phyloP scores from a whole-genome alignment of 2,888 invertebrate species.

The Prenolepis imparis region DNA sequence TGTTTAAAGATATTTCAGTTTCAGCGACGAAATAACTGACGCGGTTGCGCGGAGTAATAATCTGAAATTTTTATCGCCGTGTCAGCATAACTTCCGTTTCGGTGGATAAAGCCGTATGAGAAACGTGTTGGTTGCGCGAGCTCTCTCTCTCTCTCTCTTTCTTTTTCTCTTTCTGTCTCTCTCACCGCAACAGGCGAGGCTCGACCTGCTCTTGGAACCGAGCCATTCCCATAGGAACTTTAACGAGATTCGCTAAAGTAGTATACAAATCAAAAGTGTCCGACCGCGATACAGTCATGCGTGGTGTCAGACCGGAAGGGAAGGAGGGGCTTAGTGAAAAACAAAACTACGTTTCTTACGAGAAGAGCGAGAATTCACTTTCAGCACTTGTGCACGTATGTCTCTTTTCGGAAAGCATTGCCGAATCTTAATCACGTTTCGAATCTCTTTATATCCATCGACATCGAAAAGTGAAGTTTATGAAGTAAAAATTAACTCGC shows the following conservation, averaged over 20 bases:
- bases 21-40: constrained; percentile 23
- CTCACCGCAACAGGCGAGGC: constrained; percentile 36
- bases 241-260: constrained; percentile 41
- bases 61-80: constrained; percentile 28
- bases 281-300: constrained; percentile 17
- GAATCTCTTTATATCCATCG: background rate
- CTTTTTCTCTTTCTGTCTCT: background rate
- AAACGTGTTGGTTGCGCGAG: background rate
- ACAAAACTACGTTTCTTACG: constrained; percentile 9
- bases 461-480: background rate
- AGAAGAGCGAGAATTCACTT: constrained; percentile 3
- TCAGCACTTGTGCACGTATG: background rate
- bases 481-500: background rate
- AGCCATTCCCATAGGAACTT: constrained; percentile 43
- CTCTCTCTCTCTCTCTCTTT: background rate
- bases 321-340: background rate
- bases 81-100: constrained; percentile 30
- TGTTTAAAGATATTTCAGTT: background rate
- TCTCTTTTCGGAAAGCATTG: background rate
- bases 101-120: background rate
- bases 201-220: constrained; percentile 13
- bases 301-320: constrained; percentile 1
- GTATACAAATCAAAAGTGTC: constrained; percentile 50
- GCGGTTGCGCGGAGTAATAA: constrained; percentile 26
- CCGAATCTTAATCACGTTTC: background rate